Base-by-base conservation (phyloP, 2,797 vertebrate genomes). In the Thalassophryne amazonica region DNA sequence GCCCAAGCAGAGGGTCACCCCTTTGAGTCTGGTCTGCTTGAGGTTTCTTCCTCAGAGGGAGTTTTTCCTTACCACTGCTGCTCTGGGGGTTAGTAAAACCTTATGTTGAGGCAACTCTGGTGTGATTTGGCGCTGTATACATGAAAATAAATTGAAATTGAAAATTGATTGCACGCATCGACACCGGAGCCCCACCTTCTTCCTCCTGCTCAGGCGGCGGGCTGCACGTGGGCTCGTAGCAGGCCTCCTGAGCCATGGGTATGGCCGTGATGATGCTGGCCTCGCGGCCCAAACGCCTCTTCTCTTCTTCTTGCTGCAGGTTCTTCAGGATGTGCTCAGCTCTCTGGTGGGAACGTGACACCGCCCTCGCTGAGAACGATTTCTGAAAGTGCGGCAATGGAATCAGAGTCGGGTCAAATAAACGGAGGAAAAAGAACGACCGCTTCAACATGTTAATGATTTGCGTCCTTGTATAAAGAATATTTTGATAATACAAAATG, bases 241-340 rank as follows among this genome's bases (percentile, higher is more conserved):
- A 99, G 35, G 97, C 93, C 83, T 99, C 97, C 78, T 98, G 97
- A 16, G 95, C 95, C 76, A 98, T 93, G 0, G 97, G 95, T 51
- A 98, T 98, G 76, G 97, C 96, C 0, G 96, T 98, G 79, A 99
- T 98, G 57, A 99, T 94, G 83, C 96, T 99, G 57, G 97, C 97
- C 86, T 99, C 97, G 2, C 97, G 87, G 21, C 97, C 97, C 46
- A 99, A 87, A 0, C 97, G 92, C 8, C 97, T 92, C 84, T 98
- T 98, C 80, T 99, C 97, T 33, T 99, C 97, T 58, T 99, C 96
- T 72, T 99, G 97, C 66, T 99, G 97, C 81, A 99, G 89, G 81
- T 98, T 99, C 89, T 98, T 99, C 71, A 99, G 89, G 83, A 99
- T 99, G 66, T 99, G 97, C 69, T 99, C 97, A 0, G 97, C 97